phyloP scores from a whole-genome alignment of 2,797 vertebrate genomes.

The Poecilia picta region DNA sequence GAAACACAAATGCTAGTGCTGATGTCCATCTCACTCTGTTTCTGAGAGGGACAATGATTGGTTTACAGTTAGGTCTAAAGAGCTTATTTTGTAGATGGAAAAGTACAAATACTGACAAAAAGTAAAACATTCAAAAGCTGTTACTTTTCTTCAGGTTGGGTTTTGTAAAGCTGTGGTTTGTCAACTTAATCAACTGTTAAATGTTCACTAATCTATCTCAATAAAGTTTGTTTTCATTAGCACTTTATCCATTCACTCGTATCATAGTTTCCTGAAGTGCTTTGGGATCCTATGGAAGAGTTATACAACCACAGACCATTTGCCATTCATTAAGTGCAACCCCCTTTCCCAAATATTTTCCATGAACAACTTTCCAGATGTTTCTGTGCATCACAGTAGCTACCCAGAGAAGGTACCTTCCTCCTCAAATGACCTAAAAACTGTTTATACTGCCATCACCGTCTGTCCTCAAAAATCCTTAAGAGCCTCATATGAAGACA shows the following conservation, averaged over 20 bases:
- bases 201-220: background rate
- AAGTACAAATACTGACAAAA: background rate
- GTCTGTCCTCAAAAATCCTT: background rate
- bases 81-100: background rate
- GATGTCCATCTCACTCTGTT: background rate
- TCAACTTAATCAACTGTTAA: background rate
- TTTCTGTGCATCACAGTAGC: background rate
- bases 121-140: background rate
- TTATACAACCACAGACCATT: no score
- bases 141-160: background rate
- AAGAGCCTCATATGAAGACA: conserved; percentile 2
- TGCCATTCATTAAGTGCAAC: background rate
- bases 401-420: background rate
- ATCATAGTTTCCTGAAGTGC: background rate
- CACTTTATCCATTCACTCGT: background rate
- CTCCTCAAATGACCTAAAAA: conserved; percentile 8
- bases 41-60: background rate
- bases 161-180: background rate
- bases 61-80: background rate
- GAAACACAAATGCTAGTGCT: background rate
- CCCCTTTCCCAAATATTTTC: background rate
- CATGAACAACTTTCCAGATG: background rate
- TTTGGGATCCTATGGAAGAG: no score
- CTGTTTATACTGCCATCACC: background rate
- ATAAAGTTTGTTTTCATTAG: background rate